Conservation (phyloP, 2,113 vertebrate species). For the Mionectes macconnelli region DNA sequence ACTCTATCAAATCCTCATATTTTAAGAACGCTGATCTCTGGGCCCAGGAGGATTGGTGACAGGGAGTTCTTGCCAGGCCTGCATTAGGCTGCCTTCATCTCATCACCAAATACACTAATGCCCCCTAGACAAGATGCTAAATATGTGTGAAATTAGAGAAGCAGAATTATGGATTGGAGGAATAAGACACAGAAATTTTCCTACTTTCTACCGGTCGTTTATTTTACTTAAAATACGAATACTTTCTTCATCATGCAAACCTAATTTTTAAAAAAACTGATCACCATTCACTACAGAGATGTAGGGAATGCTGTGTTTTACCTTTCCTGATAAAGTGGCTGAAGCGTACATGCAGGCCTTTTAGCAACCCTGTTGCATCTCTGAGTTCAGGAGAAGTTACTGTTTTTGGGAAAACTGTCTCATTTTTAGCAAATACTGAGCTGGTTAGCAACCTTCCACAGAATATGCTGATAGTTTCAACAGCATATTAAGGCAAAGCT, state of each 20-base stretch:
- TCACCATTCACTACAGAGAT: neutral
- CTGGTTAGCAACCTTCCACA: neutral
- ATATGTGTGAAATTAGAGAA: constrained; percentile 45
- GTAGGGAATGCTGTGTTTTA: neutral
- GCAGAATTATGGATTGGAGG: neutral
- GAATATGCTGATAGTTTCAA: neutral
- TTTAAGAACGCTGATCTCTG: constrained; percentile 88
- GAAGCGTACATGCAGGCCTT: neutral
- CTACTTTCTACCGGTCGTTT: neutral
- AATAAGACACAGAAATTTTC: neutral
- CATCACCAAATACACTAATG: constrained; percentile 53
- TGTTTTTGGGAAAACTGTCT: neutral
- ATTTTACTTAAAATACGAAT: neutral
- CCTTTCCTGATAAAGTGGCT: neutral
- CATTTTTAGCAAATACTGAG: neutral
- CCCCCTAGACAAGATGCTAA: constrained; percentile 51
- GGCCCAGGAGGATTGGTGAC: constrained; percentile 79
- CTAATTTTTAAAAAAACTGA: neutral
- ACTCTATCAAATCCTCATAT: constrained; percentile 89
- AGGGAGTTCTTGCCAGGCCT: constrained; percentile 72
- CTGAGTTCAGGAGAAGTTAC: neutral
- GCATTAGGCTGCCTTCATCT: constrained; percentile 71
- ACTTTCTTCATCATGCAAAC: fast-evolving
- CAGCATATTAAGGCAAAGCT: neutral
- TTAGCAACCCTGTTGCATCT: neutral